A percentile compares a stretch with the other conserved stretches of the same genome.
Evolutionary conservation across 2,113 vertebrate genomes (phyloP).

Genomic region (Nibea albiflora): DNA sequence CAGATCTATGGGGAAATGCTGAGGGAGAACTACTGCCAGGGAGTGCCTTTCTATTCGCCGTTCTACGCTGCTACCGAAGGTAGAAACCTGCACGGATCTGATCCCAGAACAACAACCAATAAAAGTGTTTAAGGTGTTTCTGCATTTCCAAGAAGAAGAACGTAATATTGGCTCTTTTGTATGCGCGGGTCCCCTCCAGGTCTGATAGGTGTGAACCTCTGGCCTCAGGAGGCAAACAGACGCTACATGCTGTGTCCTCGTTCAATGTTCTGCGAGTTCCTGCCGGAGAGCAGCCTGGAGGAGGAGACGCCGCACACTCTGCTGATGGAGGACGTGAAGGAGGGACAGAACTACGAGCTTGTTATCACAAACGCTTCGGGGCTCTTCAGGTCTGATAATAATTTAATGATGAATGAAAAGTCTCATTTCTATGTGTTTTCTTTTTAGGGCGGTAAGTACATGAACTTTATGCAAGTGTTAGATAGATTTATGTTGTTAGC

Average conservation of each 20-base stretch:
- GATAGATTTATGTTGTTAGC: neutral
- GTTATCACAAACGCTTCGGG: conserved; percentile 86
- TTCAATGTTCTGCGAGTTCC: conserved; percentile 92
- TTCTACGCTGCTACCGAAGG: conserved; percentile 90
- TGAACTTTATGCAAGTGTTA: neutral
- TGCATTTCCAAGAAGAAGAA: neutral
- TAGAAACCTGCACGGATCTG: conserved; percentile 53
- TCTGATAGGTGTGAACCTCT: conserved; percentile 90
- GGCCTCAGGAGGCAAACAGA: conserved; percentile 82
- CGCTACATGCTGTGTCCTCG: conserved; percentile 89
- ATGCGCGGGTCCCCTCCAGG: conserved; percentile 80
- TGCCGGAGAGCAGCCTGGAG: conserved; percentile 79
- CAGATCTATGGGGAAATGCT: conserved; percentile 86
- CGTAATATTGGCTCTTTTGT: neutral
- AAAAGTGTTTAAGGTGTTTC: neutral
- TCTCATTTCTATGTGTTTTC: neutral
- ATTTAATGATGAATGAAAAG: neutral
- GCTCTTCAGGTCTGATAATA: conserved; percentile 86
- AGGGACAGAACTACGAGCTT: conserved; percentile 86
- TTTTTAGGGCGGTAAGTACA: neutral
- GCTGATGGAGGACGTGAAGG: conserved; percentile 88
- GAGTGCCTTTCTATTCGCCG: conserved; percentile 90
- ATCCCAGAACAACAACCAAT: neutral
- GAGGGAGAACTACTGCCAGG: conserved; percentile 84
- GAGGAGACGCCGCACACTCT: conserved; percentile 72